Evolutionary conservation across 2,888 invertebrate genomes (phyloP).

Genomic region (Sarcophaga caerulescens): DNA sequence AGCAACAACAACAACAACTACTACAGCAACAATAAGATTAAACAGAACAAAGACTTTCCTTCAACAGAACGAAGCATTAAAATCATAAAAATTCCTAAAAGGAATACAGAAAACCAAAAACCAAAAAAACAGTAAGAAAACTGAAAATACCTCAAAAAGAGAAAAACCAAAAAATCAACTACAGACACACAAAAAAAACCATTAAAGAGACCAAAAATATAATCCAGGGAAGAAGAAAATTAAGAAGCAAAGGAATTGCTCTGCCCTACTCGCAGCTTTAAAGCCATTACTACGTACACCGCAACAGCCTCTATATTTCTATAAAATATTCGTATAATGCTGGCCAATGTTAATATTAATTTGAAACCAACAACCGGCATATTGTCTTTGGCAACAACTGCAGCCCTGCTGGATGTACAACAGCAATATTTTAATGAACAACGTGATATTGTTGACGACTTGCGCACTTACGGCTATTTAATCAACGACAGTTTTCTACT

Average conservation of each 20-base stretch:
- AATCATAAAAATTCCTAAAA: no score
- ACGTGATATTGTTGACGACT: slow-evolving; percentile 56
- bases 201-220: slow-evolving; percentile 1
- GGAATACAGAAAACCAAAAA: no score
- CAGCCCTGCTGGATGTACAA: slow-evolving; percentile 58
- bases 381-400: slow-evolving; percentile 48
- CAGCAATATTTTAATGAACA: slow-evolving; percentile 57
- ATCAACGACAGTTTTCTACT: slow-evolving; percentile 66
- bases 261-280: no score
- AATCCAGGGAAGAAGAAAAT: neutral
- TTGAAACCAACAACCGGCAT: slow-evolving; percentile 59
- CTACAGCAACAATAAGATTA: no score
- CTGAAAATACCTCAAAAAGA: slow-evolving; percentile 59
- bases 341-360: slow-evolving; percentile 59
- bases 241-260: no score
- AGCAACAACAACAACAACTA: neutral
- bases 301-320: no score
- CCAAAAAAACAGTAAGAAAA: slow-evolving; percentile 14
- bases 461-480: slow-evolving; percentile 63
- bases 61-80: neutral
- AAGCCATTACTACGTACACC: no score
- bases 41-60: slow-evolving; percentile 38
- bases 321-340: slow-evolving; percentile 30
- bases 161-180: slow-evolving; percentile 5
- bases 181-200: slow-evolving; percentile 14